phyloP scores from a whole-genome alignment of 2,888 invertebrate genomes.

The Tiliacea citrago region DNA sequence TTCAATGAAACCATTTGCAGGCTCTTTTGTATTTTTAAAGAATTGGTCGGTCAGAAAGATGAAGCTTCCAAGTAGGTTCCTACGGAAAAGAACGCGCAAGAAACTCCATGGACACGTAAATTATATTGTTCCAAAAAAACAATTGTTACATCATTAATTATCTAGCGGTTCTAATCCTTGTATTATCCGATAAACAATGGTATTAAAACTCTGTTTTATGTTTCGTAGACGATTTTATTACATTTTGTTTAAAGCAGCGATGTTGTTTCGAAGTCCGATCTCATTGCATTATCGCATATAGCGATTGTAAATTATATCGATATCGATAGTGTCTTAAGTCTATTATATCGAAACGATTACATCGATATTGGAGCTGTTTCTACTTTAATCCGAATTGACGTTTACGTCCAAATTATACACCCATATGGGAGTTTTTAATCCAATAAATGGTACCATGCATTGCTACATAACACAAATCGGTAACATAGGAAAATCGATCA shows the following conservation, averaged over 20 bases:
- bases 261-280: slow-evolving; percentile 1
- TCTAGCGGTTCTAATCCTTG: neutral
- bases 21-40: no score
- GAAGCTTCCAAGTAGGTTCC: neutral
- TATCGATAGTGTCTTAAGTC: slow-evolving; percentile 53
- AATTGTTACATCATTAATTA: neutral
- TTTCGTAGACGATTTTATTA: slow-evolving; percentile 14
- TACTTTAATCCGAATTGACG: slow-evolving; percentile 50
- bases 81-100: no score
- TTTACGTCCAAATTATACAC: slow-evolving; percentile 30
- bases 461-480: neutral
- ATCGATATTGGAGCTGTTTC: slow-evolving; percentile 53
- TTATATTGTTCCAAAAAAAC: neutral
- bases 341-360: slow-evolving; percentile 47
- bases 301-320: slow-evolving; percentile 40
- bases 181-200: slow-evolving; percentile 30
- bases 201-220: slow-evolving; percentile 13
- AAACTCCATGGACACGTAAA: neutral
- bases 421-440: slow-evolving; percentile 2
- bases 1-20: neutral
- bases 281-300: slow-evolving; percentile 16
- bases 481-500: slow-evolving; percentile 9
- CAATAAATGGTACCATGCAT: slow-evolving; percentile 3
- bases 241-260: neutral
- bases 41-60: neutral